Percentiles rank a stretch among this genome's conserved stretches.
Conservation (phyloP, 2,797 vertebrate genomes). For the Pristis pectinata region DNA sequence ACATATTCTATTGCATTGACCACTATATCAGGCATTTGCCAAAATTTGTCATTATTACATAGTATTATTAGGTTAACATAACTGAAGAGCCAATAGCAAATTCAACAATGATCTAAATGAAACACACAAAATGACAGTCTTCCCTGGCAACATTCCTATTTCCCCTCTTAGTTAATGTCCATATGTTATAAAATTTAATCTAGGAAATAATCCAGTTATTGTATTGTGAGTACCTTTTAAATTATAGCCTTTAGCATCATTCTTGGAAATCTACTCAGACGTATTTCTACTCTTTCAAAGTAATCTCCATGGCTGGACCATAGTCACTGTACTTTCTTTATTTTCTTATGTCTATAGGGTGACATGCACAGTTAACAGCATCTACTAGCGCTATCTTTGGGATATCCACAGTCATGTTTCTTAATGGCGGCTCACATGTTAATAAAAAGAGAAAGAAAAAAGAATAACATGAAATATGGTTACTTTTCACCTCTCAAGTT, state of each 20-base stretch:
- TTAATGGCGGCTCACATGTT: neutral
- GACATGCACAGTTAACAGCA: neutral
- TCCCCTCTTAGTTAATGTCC: neutral
- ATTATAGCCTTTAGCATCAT: neutral
- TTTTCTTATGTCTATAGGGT: neutral
- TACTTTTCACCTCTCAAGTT: neutral
- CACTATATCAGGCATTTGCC: neutral
- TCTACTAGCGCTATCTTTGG: neutral
- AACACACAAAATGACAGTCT: neutral
- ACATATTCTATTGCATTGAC: neutral
- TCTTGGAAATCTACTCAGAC: neutral
- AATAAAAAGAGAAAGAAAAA: neutral
- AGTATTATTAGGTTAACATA: neutral
- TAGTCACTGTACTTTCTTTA: neutral
- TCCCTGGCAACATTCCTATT: neutral
- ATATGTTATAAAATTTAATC: neutral
- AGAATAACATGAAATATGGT: neutral
- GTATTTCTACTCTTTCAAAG: neutral
- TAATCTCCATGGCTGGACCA: neutral
- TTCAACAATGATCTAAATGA: slow-evolving; percentile 15
- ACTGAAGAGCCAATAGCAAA: neutral
- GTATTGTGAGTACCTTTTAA: neutral
- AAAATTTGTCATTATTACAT: neutral
- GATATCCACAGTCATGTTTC: neutral
- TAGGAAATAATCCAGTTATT: neutral